phyloP scores from a whole-genome alignment of 2,888 invertebrate species.

The Aphidius colemani region DNA sequence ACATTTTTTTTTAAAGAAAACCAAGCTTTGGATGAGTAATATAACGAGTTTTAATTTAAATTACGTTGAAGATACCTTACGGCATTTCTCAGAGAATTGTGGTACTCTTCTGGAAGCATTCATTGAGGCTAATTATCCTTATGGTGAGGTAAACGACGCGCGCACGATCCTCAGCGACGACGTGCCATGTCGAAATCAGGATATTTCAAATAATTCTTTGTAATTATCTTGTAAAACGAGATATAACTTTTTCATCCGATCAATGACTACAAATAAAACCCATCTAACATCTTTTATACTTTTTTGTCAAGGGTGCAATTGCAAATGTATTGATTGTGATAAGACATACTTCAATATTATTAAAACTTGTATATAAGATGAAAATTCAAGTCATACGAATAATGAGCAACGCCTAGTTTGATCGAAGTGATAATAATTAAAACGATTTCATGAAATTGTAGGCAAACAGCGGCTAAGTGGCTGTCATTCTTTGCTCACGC shows the following conservation, averaged over 20 bases:
- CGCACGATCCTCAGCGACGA: constrained; percentile 6
- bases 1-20: constrained; percentile 14
- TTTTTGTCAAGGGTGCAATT: constrained; percentile 8
- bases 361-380: no score
- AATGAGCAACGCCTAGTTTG: no score
- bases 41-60: constrained; percentile 43
- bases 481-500: constrained; percentile 59
- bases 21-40: constrained; percentile 27
- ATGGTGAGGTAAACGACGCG: constrained; percentile 3
- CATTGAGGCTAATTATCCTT: constrained; percentile 17
- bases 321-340: neutral
- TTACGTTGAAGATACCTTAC: constrained; percentile 39
- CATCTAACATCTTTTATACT: constrained; percentile 16
- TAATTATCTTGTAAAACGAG: constrained; percentile 43
- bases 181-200: constrained; percentile 19
- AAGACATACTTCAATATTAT: no score
- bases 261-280: constrained; percentile 20
- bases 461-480: constrained; percentile 60
- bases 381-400: neutral
- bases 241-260: constrained; percentile 38
- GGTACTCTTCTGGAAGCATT: constrained; percentile 12
- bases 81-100: constrained; percentile 37
- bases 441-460: constrained; percentile 59
- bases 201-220: constrained; percentile 45
- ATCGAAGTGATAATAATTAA: constrained; percentile 47